Percentiles rank a stretch among this genome's conserved stretches.
Evolutionary conservation across 2,113 vertebrate species (phyloP).

Genomic region (Pituophis catenifer): DNA sequence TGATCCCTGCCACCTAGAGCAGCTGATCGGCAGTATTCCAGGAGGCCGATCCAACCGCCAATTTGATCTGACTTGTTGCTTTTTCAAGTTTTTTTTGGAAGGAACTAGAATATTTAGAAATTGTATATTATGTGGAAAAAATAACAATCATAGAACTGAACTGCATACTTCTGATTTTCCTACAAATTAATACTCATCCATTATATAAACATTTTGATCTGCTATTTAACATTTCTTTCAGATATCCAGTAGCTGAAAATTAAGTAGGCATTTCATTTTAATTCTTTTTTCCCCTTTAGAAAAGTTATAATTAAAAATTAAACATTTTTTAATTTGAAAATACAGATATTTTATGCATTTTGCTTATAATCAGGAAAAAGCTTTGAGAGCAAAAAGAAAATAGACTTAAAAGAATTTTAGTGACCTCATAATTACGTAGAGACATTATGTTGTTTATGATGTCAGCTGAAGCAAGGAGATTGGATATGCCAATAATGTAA

Average conservation of each 20-base stretch:
- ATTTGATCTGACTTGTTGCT: not conserved
- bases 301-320: not conserved
- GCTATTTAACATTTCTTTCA: not conserved
- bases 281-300: not conserved
- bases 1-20: too few relatives aligned
- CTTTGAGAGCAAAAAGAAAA: not conserved
- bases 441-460: not conserved
- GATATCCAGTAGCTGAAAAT: not conserved
- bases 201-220: not conserved
- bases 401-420: not conserved
- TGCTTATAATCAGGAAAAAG: not conserved
- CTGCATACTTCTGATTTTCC: not conserved
- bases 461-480: slow-evolving; percentile 1
- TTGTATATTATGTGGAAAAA: not conserved
- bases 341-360: not conserved
- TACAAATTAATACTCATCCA: not conserved
- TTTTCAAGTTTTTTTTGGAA: not conserved
- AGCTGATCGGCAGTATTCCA: too few relatives aligned
- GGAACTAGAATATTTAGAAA: not conserved
- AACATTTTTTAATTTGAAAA: not conserved
- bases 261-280: not conserved
- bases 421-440: slow-evolving; percentile 13
- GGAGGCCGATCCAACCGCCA: too few relatives aligned
- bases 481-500: not conserved
- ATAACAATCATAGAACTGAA: not conserved